Evolutionary conservation across 1,140 invertebrate species (phyloP), one percentile per base, ranked within the genome.

Genomic region (Melanaphis sacchari): DNA sequence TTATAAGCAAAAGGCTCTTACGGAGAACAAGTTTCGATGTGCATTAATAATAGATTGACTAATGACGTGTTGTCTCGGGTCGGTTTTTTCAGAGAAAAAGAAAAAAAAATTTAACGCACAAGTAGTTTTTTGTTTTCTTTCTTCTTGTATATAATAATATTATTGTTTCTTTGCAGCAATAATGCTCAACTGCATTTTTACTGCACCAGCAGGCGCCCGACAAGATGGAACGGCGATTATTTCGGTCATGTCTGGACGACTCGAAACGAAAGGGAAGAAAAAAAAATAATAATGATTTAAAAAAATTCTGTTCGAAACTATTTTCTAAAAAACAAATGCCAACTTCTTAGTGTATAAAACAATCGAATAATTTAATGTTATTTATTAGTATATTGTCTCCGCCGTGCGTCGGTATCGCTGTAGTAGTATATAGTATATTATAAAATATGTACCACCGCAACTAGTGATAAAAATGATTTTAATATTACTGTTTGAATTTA

Each of bases 11-110:
- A 89, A 46, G 87, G 46, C 46, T 36, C 43, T 81, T 9, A 81
- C 15, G 9, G 22, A 5, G 41, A 82, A 92, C 66, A 11, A 92
- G 66, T 92, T 92, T 92, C 41, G 24, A 81, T 52, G 43, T 82
- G 59, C 76, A 92, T 92, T 92, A 92, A 92, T 49, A 82, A 92
- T 92, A 81, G 59, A 92, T 92, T 92, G 41, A 92, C 91, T 92
- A 92, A 92, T 92, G 66, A 81, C 76, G 76, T 81, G 91, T 92
- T 81, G 91, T 92, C 91, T 92, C 43, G 43, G 41, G 84, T 92
- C 49, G 43, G 76, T 92, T 81, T n/a, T 91, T 87, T 46, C 22
- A 87, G 36, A 18, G 26, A 38, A 54, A 54, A 52, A 89, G 38
- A 38, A 31, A 52, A 11, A 52, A 52, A 89, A 8, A 8, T 89